phyloP scores from a whole-genome alignment of 2,113 vertebrate species.

The Neolamprologus cancellatus region DNA sequence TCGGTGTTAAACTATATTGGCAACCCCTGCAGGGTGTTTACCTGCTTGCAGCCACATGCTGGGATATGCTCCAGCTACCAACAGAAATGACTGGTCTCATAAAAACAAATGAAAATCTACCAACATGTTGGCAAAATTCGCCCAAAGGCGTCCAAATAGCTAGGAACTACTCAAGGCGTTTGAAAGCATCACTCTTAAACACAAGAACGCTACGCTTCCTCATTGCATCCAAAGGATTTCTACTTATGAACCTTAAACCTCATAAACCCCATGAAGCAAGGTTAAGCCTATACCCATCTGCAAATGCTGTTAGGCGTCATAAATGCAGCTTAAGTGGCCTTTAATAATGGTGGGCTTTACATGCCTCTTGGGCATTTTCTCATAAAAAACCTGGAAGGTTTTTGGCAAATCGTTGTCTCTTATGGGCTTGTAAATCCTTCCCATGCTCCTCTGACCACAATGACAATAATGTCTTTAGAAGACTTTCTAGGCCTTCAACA shows the following conservation, averaged over 20 bases:
- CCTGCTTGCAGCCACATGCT: neutral
- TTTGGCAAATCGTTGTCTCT: conserved; percentile 14
- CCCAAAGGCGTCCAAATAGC: neutral
- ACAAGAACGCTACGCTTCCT: neutral
- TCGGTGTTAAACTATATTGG: neutral
- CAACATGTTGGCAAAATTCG: neutral
- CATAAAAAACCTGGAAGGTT: conserved; percentile 47
- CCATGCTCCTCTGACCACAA: conserved; percentile 28
- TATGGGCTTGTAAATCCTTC: conserved; percentile 29
- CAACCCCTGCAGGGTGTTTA: neutral
- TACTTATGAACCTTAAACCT: neutral
- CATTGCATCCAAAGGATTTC: neutral
- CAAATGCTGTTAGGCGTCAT: conserved; percentile 25
- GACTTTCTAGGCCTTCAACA: neutral
- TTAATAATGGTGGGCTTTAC: conserved; percentile 57
- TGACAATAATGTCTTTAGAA: neutral
- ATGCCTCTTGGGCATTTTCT: conserved; percentile 39
- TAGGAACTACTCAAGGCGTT: rapidly evolving
- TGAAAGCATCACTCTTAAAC: neutral
- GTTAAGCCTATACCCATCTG: conserved; percentile 23
- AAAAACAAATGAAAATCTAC: neutral
- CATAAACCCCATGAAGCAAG: conserved; percentile 8
- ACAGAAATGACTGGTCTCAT: neutral
- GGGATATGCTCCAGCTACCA: neutral
- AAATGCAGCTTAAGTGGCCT: conserved; percentile 54